phyloP scores from a whole-genome alignment of 1,140 invertebrate genomes.

The Pseudomyrmex pallidus region DNA sequence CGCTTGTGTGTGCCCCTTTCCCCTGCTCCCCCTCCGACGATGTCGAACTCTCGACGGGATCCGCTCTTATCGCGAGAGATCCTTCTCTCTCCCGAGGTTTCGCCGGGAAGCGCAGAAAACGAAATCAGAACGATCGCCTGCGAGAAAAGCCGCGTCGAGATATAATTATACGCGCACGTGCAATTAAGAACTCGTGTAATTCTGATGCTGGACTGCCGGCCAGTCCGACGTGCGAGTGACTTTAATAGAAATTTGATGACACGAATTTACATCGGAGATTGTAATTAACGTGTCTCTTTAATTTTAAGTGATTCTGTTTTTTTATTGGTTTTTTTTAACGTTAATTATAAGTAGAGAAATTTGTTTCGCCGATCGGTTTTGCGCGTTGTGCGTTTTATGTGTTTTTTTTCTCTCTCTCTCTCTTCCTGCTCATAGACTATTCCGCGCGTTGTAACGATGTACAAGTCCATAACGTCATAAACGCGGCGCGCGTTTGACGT shows the following conservation, averaged over 20 bases:
- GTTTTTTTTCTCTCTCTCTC: too few relatives aligned
- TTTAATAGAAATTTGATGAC: slow-evolving; percentile 32
- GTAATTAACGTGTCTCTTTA: background rate
- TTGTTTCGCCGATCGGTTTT: too few relatives aligned
- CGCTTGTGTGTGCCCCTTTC: too few relatives aligned
- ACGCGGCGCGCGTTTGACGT: background rate
- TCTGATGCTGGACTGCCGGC: background rate
- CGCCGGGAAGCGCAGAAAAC: background rate
- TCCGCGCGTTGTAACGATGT: background rate
- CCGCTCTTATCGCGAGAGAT: background rate
- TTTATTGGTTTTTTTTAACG: too few relatives aligned
- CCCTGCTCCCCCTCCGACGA: background rate
- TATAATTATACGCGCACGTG: slow-evolving; percentile 33
- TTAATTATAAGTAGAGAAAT: too few relatives aligned
- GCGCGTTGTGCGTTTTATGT: too few relatives aligned
- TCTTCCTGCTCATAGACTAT: background rate
- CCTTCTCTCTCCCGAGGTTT: background rate
- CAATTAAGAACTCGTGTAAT: slow-evolving; percentile 33
- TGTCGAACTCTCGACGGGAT: slow-evolving; percentile 11
- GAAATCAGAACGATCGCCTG: slow-evolving; percentile 17
- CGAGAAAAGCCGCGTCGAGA: background rate
- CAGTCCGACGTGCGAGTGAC: slow-evolving; percentile 1
- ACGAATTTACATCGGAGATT: background rate
- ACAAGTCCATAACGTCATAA: background rate
- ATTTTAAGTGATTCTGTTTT: too few relatives aligned